Conservation (phyloP, 1,140 invertebrate genomes). For the Euwallacea similis region DNA sequence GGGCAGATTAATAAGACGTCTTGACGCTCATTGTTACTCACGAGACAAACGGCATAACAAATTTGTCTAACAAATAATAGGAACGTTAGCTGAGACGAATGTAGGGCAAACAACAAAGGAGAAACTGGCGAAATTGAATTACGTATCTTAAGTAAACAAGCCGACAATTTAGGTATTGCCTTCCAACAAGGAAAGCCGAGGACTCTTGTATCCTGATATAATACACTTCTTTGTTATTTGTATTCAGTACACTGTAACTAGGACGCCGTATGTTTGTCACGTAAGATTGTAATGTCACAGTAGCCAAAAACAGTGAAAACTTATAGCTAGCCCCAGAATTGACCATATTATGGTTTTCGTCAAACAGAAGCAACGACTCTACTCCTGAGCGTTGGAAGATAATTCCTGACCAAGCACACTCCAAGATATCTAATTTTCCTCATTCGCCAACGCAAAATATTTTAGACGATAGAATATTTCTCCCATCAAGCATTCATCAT, state of each 20-base stretch:
- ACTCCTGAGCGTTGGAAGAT: neutral
- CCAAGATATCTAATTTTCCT: neutral
- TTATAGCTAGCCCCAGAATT: no score
- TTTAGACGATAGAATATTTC: constrained; percentile 91
- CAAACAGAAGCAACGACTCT: no score
- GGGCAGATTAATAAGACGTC: neutral
- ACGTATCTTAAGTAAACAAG: constrained; percentile 9
- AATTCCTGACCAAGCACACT: neutral
- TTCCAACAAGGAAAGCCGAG: neutral
- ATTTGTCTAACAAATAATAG: constrained; percentile 25
- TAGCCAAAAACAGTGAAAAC: no score
- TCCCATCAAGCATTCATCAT: constrained; percentile 90
- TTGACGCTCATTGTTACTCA: constrained; percentile 7
- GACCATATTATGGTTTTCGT: no score
- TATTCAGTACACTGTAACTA: no score
- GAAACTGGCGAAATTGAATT: constrained; percentile 19
- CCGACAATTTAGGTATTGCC: neutral
- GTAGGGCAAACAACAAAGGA: constrained; percentile 19
- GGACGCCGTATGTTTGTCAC: no score
- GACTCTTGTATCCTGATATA: no score
- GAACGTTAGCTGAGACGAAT: constrained; percentile 19
- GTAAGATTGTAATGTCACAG: no score
- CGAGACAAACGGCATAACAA: constrained; percentile 16
- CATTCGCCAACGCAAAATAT: neutral
- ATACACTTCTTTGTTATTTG: no score